phyloP scores from a whole-genome alignment of 2,888 invertebrate genomes.

The Neoaliturus tenellus region DNA sequence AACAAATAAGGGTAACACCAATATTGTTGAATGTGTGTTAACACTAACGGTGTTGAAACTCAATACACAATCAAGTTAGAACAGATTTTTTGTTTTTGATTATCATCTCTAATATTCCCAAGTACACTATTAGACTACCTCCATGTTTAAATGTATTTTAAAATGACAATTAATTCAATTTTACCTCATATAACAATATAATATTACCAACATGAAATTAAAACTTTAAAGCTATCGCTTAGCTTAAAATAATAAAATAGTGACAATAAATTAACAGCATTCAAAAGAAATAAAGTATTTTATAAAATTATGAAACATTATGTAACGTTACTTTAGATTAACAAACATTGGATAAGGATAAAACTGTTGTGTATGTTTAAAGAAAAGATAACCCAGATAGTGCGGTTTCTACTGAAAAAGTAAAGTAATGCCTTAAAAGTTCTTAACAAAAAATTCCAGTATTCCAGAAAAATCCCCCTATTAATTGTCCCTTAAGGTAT shows the following conservation, averaged over 20 bases:
- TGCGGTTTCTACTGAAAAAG: too few relatives aligned
- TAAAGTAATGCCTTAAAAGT: too few relatives aligned
- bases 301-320: background rate
- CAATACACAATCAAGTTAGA: background rate
- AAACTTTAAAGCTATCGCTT: background rate
- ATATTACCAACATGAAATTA: constrained; percentile 10
- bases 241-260: background rate
- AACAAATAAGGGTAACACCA: constrained; percentile 30
- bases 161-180: background rate
- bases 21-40: background rate
- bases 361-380: too few relatives aligned
- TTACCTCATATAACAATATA: background rate
- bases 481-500: background rate
- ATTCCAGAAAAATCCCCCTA: too few relatives aligned
- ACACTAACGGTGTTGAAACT: background rate
- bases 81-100: background rate
- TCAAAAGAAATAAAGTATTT: background rate
- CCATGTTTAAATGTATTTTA: background rate
- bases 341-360: too few relatives aligned
- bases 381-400: too few relatives aligned
- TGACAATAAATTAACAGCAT: background rate
- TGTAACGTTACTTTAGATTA: too few relatives aligned
- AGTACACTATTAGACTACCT: background rate
- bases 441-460: too few relatives aligned
- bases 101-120: background rate